These are phyloP conservation scores for Hestina assimilis DNA, from an alignment of 1,140 invertebrate species.

Conservation along the genomic window DNA sequence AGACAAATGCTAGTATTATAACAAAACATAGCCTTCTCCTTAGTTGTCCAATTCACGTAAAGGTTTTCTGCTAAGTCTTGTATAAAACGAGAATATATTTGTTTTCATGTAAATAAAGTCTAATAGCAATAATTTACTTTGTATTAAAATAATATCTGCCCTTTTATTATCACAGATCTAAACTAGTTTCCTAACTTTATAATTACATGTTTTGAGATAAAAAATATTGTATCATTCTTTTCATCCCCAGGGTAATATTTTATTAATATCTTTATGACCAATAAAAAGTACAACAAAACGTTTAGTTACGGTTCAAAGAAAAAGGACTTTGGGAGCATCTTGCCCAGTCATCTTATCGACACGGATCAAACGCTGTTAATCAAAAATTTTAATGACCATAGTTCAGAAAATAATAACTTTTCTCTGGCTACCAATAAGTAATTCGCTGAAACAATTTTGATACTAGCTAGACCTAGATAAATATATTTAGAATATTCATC, in stretches of 20 bases:
- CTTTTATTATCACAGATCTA: neutral
- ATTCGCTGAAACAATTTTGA: conserved; percentile 37
- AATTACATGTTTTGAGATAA: conserved; percentile 2
- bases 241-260: conserved; percentile 33
- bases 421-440: conserved; percentile 56
- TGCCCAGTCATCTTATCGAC: conserved; percentile 72
- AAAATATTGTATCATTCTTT: neutral
- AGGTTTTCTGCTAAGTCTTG: too few species aligned
- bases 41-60: too few species aligned
- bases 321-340: conserved; percentile 60
- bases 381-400: conserved; percentile 79
- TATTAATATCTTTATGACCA: conserved; percentile 63
- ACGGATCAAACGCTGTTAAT: conserved; percentile 75
- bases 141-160: neutral
- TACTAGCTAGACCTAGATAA: conserved; percentile 32
- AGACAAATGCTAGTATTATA: too few species aligned
- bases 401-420: conserved; percentile 77
- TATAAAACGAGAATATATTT: too few species aligned
- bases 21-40: too few species aligned
- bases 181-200: neutral
- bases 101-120: too few species aligned
- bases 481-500: too few species aligned
- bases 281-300: conserved; percentile 64
- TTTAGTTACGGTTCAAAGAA: conserved; percentile 67
- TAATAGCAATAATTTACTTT: too few species aligned